These are phyloP conservation scores for Galerucella calmariensis DNA, from an alignment of 2,888 invertebrate genomes.

Conservation along the genomic window DNA sequence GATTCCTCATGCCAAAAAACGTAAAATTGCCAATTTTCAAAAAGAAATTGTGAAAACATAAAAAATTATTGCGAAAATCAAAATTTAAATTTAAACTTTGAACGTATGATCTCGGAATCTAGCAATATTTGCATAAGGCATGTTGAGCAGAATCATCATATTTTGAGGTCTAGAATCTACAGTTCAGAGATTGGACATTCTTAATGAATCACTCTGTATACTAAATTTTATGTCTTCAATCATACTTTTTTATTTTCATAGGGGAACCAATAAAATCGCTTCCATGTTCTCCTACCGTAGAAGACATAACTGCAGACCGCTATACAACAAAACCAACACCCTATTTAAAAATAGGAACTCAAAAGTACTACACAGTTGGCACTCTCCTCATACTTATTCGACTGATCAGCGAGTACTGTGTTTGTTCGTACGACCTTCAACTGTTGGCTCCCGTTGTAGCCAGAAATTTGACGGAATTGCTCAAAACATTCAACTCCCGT, in stretches of 20 bases:
- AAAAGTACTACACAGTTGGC: conserved; percentile 81
- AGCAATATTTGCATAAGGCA: too few species aligned
- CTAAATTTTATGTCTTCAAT: not conserved
- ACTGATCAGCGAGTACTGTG: conserved; percentile 93
- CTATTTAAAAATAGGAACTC: conserved; percentile 60
- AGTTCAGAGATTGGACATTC: too few species aligned
- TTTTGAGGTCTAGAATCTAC: too few species aligned
- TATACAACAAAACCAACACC: conserved; percentile 68
- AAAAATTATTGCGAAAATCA: too few species aligned
- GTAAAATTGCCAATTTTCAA: too few species aligned
- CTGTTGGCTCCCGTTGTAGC: conserved; percentile 83
- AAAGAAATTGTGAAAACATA: too few species aligned
- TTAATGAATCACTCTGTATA: too few species aligned
- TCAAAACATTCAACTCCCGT: conserved; percentile 87
- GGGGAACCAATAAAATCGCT: conserved; percentile 52
- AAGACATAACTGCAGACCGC: conserved; percentile 62
- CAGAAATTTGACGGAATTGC: conserved; percentile 86
- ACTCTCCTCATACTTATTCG: conserved; percentile 89
- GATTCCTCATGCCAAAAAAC: too few species aligned
- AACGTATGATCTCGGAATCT: too few species aligned
- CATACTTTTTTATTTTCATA: not conserved
- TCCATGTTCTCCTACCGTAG: conserved; percentile 58
- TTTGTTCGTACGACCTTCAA: conserved; percentile 80
- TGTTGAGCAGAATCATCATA: too few species aligned
- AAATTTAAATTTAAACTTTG: too few species aligned